A percentile compares a stretch with the other conserved stretches of the same genome.
Evolutionary conservation across 2,797 vertebrate genomes (phyloP).

Genomic region (Enteromius thamalakanensis): DNA sequence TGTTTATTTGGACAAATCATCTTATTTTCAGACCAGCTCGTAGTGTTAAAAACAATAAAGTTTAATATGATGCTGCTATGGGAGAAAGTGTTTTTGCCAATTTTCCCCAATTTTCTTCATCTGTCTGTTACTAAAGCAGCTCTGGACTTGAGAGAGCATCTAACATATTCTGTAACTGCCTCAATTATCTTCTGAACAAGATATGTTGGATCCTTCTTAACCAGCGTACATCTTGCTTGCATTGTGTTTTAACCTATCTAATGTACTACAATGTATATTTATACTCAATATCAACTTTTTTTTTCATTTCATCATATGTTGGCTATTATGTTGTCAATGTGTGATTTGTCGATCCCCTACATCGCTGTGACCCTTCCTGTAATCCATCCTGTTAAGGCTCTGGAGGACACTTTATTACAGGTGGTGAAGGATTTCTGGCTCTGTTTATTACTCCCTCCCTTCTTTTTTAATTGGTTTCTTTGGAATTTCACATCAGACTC

Average conservation of each 20-base stretch:
- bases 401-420: conserved; percentile 54
- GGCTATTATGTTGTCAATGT: conserved; percentile 25
- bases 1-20: neutral
- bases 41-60: neutral
- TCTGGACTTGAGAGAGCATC: neutral
- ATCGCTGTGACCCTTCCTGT: conserved; percentile 1
- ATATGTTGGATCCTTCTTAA: neutral
- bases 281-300: too few relatives aligned
- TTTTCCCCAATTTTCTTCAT: neutral
- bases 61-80: neutral
- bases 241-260: neutral
- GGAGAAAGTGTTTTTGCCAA: neutral
- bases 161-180: neutral
- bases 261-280: neutral
- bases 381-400: conserved; percentile 39
- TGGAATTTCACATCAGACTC: conserved; percentile 53
- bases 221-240: neutral
- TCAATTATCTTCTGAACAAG: neutral
- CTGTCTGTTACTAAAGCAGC: neutral
- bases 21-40: neutral
- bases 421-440: conserved; percentile 53
- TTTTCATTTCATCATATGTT: neutral
- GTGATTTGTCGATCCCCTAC: conserved; percentile 19
- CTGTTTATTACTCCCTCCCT: conserved; percentile 41
- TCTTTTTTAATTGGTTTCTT: conserved; percentile 62